phyloP scores from a whole-genome alignment of 2,113 vertebrate genomes.

The Cottus gobio region DNA sequence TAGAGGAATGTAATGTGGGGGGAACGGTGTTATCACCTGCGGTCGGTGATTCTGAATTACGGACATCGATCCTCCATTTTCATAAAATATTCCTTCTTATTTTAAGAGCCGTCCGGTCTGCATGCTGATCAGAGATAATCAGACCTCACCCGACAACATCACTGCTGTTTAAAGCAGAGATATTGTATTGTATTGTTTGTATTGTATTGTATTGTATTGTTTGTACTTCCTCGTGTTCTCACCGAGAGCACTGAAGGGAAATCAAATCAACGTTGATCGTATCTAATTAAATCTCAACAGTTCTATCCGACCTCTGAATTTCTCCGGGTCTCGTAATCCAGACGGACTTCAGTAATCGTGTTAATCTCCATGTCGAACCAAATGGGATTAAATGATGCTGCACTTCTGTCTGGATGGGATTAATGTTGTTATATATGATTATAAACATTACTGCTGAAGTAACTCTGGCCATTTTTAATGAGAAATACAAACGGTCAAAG shows the following conservation, averaged over 20 bases:
- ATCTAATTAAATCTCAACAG: slow-evolving; percentile 10
- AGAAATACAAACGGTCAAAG: not conserved
- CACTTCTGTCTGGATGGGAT: slow-evolving; percentile 42
- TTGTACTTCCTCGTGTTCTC: not conserved
- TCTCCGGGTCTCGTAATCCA: slow-evolving; percentile 28
- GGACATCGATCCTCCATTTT: not conserved
- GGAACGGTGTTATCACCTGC: slow-evolving; percentile 26
- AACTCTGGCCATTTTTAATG: slow-evolving; percentile 11
- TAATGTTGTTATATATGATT: slow-evolving; percentile 39
- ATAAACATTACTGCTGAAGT: slow-evolving; percentile 26
- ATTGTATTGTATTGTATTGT: no score
- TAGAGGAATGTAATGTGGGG: slow-evolving; percentile 36
- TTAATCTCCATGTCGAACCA: slow-evolving; percentile 39
- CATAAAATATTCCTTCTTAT: not conserved
- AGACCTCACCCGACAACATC: not conserved
- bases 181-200: no score
- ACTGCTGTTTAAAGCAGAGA: not conserved
- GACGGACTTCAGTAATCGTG: slow-evolving; percentile 44
- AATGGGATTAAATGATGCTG: slow-evolving; percentile 55
- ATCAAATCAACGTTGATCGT: slow-evolving; percentile 14
- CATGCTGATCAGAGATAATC: not conserved
- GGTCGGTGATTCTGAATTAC: slow-evolving; percentile 23
- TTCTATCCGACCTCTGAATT: not conserved
- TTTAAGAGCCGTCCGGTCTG: not conserved
- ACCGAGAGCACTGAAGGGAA: not conserved